Evolutionary conservation across 2,888 invertebrate species (phyloP).

Genomic region (Spicauda simplicius): DNA sequence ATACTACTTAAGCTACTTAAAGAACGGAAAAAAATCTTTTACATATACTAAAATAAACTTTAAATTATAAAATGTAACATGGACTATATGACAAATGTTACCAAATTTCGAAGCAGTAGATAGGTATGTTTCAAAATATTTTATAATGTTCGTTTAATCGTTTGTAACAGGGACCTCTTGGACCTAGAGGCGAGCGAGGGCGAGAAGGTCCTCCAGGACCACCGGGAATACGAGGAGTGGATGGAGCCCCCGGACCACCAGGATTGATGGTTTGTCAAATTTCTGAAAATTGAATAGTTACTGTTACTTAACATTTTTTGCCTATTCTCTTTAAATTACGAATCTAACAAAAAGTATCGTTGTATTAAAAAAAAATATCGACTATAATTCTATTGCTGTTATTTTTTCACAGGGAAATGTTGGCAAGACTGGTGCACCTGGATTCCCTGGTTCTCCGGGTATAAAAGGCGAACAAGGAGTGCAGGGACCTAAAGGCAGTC

Average conservation of each 20-base stretch:
- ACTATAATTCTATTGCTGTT: no score
- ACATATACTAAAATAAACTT: no score
- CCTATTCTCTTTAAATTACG: not conserved
- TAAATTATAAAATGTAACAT: conserved; percentile 60
- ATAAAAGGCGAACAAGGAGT: conserved; percentile 92
- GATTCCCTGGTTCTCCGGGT: conserved; percentile 93
- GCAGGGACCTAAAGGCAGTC: conserved; percentile 91
- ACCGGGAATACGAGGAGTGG: conserved; percentile 91
- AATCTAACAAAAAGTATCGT: no score
- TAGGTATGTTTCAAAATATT: no score
- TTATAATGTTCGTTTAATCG: no score
- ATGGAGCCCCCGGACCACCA: conserved; percentile 92
- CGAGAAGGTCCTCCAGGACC: conserved; percentile 92
- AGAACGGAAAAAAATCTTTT: no score
- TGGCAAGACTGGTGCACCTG: conserved; percentile 93
- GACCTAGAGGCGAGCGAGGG: conserved; percentile 93
- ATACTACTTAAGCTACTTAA: not conserved
- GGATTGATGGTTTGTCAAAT: conserved; percentile 86
- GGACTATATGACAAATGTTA: no score
- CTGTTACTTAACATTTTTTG: no score
- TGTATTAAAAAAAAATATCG: not conserved
- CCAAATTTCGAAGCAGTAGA: no score
- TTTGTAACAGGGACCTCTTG: conserved; percentile 88
- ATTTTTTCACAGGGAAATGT: conserved; percentile 88
- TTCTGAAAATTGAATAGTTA: no score